Evolutionary conservation across 1,140 invertebrate species (phyloP).

Genomic region (Phymastichus coffea): DNA sequence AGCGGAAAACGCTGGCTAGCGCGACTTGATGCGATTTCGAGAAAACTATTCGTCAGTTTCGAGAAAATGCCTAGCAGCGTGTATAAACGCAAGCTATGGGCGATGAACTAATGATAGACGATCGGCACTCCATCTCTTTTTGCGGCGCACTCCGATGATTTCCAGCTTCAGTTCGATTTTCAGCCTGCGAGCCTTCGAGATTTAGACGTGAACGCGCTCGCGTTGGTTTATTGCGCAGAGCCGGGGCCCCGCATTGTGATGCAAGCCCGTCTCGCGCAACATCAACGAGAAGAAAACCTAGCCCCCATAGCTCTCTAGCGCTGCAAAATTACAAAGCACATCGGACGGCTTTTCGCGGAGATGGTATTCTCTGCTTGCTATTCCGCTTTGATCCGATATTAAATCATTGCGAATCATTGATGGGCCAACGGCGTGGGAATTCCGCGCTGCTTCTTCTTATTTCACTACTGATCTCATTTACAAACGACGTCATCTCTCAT

Average conservation of each 20-base stretch:
- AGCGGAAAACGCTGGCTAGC: background rate
- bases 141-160: background rate
- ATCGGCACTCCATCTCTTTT: background rate
- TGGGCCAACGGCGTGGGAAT: too few species aligned
- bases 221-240: slow-evolving; percentile 1
- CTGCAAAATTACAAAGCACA: slow-evolving; percentile 16
- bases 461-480: too few species aligned
- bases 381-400: slow-evolving; percentile 3
- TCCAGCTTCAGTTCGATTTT: slow-evolving; percentile 1
- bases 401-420: background rate
- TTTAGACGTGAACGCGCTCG: slow-evolving; percentile 19
- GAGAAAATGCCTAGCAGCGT: slow-evolving; percentile 3
- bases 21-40: background rate
- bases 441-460: too few species aligned
- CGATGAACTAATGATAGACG: slow-evolving; percentile 19
- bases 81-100: background rate
- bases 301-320: background rate
- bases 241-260: slow-evolving; percentile 9
- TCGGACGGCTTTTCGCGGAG: background rate
- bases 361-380: background rate
- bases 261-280: background rate
- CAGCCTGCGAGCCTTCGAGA: slow-evolving; percentile 5
- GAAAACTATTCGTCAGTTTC: background rate
- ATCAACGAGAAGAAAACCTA: background rate
- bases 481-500: too few species aligned